Percentiles rank a stretch among this genome's conserved stretches.
These are phyloP conservation scores for Pachydiplax longipennis DNA, from an alignment of 2,888 invertebrate species.

Conservation along the genomic window DNA sequence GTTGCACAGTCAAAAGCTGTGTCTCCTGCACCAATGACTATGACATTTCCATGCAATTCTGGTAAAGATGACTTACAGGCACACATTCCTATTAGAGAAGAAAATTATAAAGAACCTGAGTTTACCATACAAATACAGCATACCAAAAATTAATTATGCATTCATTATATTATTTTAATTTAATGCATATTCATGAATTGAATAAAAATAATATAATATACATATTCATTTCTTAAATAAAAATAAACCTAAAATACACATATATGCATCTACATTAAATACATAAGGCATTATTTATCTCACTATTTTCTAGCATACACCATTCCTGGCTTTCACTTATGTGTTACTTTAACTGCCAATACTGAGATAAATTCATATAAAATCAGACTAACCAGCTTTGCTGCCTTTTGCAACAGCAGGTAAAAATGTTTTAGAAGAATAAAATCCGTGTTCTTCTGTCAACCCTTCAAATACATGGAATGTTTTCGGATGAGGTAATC, in stretches of 20 bases:
- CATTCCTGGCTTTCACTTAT: not conserved
- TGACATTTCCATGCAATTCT: slow-evolving; percentile 77
- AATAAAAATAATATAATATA: too few relatives aligned
- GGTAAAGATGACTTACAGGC: slow-evolving; percentile 78
- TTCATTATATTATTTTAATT: too few relatives aligned
- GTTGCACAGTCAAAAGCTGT: slow-evolving; percentile 99
- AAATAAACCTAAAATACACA: too few relatives aligned
- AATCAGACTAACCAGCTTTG: slow-evolving; percentile 74
- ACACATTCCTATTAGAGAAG: slow-evolving; percentile 71
- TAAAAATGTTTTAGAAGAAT: slow-evolving; percentile 92
- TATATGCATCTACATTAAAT: too few relatives aligned
- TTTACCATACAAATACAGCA: not conserved
- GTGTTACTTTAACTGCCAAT: not conserved
- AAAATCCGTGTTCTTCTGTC: slow-evolving; percentile 84
- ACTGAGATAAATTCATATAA: not conserved
- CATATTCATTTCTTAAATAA: too few relatives aligned
- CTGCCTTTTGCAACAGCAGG: slow-evolving; percentile 88
- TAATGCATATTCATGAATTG: too few relatives aligned
- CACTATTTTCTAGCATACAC: not conserved
- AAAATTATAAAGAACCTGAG: not conserved
- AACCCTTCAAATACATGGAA: slow-evolving; percentile 80
- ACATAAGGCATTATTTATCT: not conserved
- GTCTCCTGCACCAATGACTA: slow-evolving; percentile 96
- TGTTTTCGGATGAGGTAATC: slow-evolving; percentile 88
- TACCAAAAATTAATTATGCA: too few relatives aligned